Base-by-base conservation (phyloP, 2,797 vertebrate species). In the Semotilus atromaculatus region DNA sequence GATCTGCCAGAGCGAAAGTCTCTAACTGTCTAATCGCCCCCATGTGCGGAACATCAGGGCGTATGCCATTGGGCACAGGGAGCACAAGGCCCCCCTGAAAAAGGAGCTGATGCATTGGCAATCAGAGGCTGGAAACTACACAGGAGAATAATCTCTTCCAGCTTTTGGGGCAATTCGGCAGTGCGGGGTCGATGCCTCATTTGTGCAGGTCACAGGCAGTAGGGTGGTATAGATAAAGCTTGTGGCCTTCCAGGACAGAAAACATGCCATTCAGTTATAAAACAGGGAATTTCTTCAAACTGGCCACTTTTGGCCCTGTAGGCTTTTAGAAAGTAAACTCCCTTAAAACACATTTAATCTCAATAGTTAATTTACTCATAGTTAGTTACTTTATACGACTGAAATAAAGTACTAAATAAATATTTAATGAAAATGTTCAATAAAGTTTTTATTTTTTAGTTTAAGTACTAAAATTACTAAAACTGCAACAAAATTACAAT, bases 91-190 rank as follows among this genome's bases (percentile, higher is more conserved):
- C 68, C 67, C 51, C 51, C 40, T 83, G 64, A 67, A 75, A 85
- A 72, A n/a, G 36, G 53, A 81, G 78, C 92, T 43, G 86, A 62
- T 68, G 58, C 51, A 92, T 92, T 92, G 90, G 94, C 94, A 95
- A 95, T 95, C 93, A 93, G 51, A 77, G 90, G 90, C 90, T 90
- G 91, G 93, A 93, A 91, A 91, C 91, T 90, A 91, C 92, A 90
- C 92, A 90, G 92, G 93, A 92, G 92, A 94, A 89, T 94, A 95
- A 95, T 95, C 92, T 94, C 92, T 94, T 94, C 93, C 94, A 95
- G 94, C 91, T 94, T 94, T 92, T 90, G 92, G 91, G 94, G 93
- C 84, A 88, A 93, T 93, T 92, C 91, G 66, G 84, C 88, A 85
- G 40, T 86, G 85, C 29, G 16, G 68, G 34, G 90, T 64, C 34